Evolutionary conservation across 2,888 invertebrate species (phyloP).

Genomic region (Euplagia quadripunctaria): DNA sequence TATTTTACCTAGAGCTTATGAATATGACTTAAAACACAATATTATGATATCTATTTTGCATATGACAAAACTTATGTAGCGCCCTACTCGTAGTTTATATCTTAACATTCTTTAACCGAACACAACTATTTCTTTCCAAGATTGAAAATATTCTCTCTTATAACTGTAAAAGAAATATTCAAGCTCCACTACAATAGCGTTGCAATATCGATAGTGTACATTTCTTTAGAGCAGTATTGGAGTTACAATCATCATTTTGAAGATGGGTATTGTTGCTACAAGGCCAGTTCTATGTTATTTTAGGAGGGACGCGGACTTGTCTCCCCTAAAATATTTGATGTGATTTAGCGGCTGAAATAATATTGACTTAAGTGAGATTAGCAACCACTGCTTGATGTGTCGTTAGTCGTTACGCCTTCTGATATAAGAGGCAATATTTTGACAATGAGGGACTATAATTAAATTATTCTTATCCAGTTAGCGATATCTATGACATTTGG

Average conservation of each 20-base stretch:
- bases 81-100: neutral
- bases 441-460: neutral
- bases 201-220: constrained; percentile 4
- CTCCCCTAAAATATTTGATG: neutral
- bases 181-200: constrained; percentile 2
- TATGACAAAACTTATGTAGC: no score
- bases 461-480: neutral
- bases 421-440: neutral
- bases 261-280: constrained; percentile 5
- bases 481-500: no score
- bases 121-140: constrained; percentile 3
- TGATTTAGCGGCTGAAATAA: neutral
- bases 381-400: no score
- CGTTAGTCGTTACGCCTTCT: no score
- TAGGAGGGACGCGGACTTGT: neutral
- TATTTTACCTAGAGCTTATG: no score
- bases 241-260: constrained; percentile 7
- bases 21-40: no score
- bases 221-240: constrained; percentile 6
- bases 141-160: constrained; percentile 22
- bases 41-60: no score
- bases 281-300: neutral
- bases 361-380: neutral
- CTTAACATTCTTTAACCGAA: constrained; percentile 25
- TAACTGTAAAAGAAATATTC: neutral